These are phyloP conservation scores for Pterostichus madidus DNA, from an alignment of 2,888 invertebrate species.

Conservation along the genomic window DNA sequence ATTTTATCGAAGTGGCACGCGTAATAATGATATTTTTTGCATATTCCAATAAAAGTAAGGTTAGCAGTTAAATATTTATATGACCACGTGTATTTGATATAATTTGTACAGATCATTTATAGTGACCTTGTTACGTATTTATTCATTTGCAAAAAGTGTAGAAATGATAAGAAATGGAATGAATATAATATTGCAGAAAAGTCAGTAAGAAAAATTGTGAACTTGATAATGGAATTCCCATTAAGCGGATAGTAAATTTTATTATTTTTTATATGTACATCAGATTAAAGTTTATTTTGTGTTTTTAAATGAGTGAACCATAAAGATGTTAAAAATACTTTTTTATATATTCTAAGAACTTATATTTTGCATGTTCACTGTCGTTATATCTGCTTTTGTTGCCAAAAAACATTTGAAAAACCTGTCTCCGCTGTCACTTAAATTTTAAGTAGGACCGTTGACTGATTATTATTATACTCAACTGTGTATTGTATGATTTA, in stretches of 20 bases:
- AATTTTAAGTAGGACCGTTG: too few relatives aligned
- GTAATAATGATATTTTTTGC: conserved; percentile 1
- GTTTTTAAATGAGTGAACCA: conserved; percentile 29
- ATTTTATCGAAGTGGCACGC: background rate
- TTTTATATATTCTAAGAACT: conserved; percentile 3
- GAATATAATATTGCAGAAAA: background rate
- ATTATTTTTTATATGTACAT: background rate
- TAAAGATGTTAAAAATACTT: background rate
- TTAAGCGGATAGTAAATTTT: conserved; percentile 6
- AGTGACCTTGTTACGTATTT: conserved; percentile 29
- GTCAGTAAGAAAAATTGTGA: background rate
- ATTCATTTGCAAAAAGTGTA: conserved; percentile 8
- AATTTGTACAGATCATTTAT: conserved; percentile 11
- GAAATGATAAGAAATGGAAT: conserved; percentile 31
- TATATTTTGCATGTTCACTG: background rate
- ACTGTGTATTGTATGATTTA: too few relatives aligned
- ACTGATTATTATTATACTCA: too few relatives aligned
- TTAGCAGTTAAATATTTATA: conserved; percentile 6
- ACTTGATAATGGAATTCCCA: conserved; percentile 22
- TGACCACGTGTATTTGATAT: conserved; percentile 19
- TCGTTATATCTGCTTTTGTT: background rate
- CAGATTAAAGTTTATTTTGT: conserved; percentile 16
- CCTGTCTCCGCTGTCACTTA: too few relatives aligned
- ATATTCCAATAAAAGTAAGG: background rate
- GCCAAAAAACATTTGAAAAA: too few relatives aligned